Evolutionary conservation across 2,888 invertebrate species (phyloP).

Genomic region (Trissonchulus latispiculum): DNA sequence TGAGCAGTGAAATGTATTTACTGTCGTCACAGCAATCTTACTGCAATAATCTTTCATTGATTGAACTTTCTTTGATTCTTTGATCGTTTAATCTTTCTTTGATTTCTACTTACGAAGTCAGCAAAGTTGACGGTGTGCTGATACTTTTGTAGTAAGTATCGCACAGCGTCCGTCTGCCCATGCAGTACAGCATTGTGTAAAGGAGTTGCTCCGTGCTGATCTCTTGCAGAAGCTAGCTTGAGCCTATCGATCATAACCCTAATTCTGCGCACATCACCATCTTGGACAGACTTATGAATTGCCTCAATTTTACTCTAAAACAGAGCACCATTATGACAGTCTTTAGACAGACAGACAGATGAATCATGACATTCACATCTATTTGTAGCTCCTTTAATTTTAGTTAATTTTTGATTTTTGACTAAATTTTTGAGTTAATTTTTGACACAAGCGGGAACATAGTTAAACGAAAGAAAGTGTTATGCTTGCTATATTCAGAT

Average conservation of each 20-base stretch:
- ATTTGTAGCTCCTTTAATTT: no score
- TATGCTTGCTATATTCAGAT: no score
- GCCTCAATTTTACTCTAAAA: constrained; percentile 72
- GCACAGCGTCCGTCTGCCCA: constrained; percentile 66
- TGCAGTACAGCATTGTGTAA: constrained; percentile 64
- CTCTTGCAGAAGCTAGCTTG: constrained; percentile 67
- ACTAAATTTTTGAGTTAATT: neutral
- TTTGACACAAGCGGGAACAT: no score
- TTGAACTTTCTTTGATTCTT: neutral
- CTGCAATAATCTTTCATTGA: no score
- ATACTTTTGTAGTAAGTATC: constrained; percentile 52
- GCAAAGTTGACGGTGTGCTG: constrained; percentile 45
- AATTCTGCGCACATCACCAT: constrained; percentile 70
- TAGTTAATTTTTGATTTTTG: no score
- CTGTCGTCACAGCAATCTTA: no score
- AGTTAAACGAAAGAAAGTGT: no score
- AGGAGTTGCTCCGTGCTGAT: constrained; percentile 68
- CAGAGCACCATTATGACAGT: no score
- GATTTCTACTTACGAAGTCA: constrained; percentile 41
- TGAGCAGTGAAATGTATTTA: no score
- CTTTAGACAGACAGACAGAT: no score
- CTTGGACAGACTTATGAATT: constrained; percentile 71
- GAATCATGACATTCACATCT: no score
- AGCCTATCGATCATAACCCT: constrained; percentile 67
- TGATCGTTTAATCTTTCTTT: neutral